These are phyloP conservation scores for Myopa tessellatipennis DNA, from an alignment of 2,888 invertebrate species.

Conservation along the genomic window DNA sequence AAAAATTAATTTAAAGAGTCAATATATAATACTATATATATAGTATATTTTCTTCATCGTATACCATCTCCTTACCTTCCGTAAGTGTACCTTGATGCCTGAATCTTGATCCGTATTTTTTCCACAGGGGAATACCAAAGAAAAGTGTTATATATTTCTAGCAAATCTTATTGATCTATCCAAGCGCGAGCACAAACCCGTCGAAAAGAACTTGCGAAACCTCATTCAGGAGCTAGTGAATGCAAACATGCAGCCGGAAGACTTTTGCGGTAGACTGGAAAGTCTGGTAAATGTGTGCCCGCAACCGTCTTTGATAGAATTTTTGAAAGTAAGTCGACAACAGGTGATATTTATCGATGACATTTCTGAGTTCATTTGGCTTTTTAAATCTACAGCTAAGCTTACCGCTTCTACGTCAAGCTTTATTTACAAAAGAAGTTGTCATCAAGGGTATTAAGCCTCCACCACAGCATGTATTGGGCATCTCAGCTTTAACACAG, in stretches of 20 bases:
- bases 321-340: conserved; percentile 79
- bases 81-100: no score
- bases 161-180: conserved; percentile 95
- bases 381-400: conserved; percentile 79
- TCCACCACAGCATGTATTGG: conserved; percentile 79
- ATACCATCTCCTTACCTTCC: no score
- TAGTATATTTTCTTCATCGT: no score
- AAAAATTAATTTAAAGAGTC: no score
- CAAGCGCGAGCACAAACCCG: conserved; percentile 92
- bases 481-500: conserved; percentile 69
- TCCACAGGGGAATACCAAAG: conserved; percentile 81
- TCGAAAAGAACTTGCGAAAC: conserved; percentile 90
- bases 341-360: no score
- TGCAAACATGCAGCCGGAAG: conserved; percentile 93
- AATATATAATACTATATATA: no score
- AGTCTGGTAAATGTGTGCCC: conserved; percentile 95
- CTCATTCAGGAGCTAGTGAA: conserved; percentile 96
- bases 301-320: conserved; percentile 97
- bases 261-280: conserved; percentile 95
- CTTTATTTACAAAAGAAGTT: conserved; percentile 88
- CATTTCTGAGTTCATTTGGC: no score
- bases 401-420: conserved; percentile 90
- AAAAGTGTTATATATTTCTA: conserved; percentile 97
- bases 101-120: no score
- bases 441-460: conserved; percentile 95